A percentile compares a stretch with the other conserved stretches of the same genome.
These are phyloP conservation scores for Macaria liturata DNA, from an alignment of 2,888 invertebrate species.

Conservation along the genomic window DNA sequence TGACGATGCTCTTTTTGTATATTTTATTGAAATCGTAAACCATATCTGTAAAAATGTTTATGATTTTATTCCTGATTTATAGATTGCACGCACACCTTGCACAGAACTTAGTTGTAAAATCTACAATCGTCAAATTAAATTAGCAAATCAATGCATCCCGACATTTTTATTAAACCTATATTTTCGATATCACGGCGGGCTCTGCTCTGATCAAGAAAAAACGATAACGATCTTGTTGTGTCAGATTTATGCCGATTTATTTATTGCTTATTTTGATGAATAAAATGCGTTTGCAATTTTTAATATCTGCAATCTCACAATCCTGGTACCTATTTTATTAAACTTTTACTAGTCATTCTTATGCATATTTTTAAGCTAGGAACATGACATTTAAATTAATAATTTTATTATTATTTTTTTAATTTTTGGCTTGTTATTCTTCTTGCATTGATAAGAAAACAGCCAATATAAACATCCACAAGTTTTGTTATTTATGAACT, in stretches of 20 bases:
- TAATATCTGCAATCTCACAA: background rate
- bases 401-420: no score
- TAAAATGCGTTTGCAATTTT: slow-evolving; percentile 6
- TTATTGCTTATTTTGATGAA: slow-evolving; percentile 14
- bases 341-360: no score
- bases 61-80: background rate
- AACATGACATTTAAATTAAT: no score
- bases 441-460: no score
- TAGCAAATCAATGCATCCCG: slow-evolving; percentile 46
- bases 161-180: slow-evolving; percentile 56
- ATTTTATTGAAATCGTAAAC: no score
- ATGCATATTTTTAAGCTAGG: no score
- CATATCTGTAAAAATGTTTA: no score
- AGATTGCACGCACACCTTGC: slow-evolving; percentile 3
- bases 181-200: slow-evolving; percentile 33
- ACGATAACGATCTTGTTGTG: slow-evolving; percentile 29
- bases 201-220: slow-evolving; percentile 27
- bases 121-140: slow-evolving; percentile 53
- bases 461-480: no score
- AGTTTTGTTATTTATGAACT: no score
- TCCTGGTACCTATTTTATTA: no score
- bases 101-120: slow-evolving; percentile 18
- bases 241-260: slow-evolving; percentile 29
- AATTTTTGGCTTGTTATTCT: no score
- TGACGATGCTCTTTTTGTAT: no score